Evolutionary conservation across 2,888 invertebrate species (phyloP).

Genomic region (Onchidella celtica): DNA sequence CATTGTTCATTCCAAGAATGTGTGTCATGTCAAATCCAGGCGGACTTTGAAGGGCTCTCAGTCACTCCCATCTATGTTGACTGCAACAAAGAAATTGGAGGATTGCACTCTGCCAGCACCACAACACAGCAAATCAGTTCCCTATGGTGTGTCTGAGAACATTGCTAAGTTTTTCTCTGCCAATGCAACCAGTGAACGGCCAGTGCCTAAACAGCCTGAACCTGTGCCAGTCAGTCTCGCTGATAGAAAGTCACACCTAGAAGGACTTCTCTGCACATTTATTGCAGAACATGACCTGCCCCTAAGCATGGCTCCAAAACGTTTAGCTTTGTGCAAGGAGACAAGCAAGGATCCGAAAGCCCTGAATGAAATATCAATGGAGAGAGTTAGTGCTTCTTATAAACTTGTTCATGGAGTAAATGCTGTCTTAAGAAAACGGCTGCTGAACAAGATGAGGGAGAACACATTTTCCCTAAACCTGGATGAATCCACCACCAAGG

Average conservation of each 20-base stretch:
- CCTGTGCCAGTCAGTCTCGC: not conserved
- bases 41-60: not conserved
- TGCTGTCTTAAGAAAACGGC: not conserved
- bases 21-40: not conserved
- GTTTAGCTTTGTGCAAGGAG: not conserved
- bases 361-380: conserved; percentile 1
- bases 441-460: not conserved
- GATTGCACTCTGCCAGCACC: not conserved
- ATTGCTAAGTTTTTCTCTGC: not conserved
- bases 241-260: conserved; percentile 3
- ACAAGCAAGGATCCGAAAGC: not conserved
- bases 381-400: conserved; percentile 7
- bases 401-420: not conserved
- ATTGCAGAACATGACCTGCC: conserved; percentile 2
- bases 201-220: not conserved
- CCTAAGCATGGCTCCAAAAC: not conserved
- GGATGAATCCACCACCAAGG: conserved; percentile 8
- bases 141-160: not conserved
- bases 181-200: too few relatives aligned
- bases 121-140: not conserved
- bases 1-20: not conserved
- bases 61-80: not conserved
- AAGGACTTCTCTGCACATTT: not conserved
- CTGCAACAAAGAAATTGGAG: not conserved
- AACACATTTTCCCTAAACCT: conserved; percentile 8